Evolutionary conservation across 1,140 invertebrate genomes (phyloP), one percentile per base, ranked within the genome.

Genomic region (Calephelis nemesis): DNA sequence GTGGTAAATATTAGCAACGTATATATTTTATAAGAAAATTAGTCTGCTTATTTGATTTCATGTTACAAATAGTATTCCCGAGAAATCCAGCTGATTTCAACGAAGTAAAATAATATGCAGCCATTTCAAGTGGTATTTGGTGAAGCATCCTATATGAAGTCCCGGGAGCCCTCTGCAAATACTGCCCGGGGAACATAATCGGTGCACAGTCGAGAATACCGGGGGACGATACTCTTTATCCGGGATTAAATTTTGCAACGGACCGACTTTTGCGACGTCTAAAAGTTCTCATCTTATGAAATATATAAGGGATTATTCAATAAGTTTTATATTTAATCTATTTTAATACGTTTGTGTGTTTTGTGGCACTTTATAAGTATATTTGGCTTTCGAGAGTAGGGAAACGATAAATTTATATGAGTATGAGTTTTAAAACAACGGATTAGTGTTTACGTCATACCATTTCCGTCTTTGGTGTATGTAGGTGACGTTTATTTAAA

Each of bases 221-320:
- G 54, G 62, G 73, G 67, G 62, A 78, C 74, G 77, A 82, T 77
- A 77, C 71, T 78, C 78, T 80, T 81, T 79, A 82, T 84, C 77
- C 76, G 54, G 79, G 79, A 84, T 83, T 83, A 79, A 82, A 84
- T 83, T 81, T 80, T 79, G 79, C 78, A 74, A 73, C 68, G 74
- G 71, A 72, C 63, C 71, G 74, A 79, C 77, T 83, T n/a, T 81
- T 79, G 75, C 75, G 72, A 78, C 71, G 68, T 77, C 74, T 75
- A 66, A 75, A 76, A 74, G 68, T 75, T 68, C 72, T 71, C 76
- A 76, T 77, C 73, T 74, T 70, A 69, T 63, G 67, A 74, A 67
- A 75, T 75, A 75, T 74, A 79, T 77, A 72, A 67, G 69, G 60
- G 69, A 64, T 73, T 71, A 75, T 50, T 54, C 60, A 64, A 74